A percentile compares a stretch with the other conserved stretches of the same genome.
Conservation (phyloP, 1,140 invertebrate species). For the Drosophila bipectinata region DNA sequence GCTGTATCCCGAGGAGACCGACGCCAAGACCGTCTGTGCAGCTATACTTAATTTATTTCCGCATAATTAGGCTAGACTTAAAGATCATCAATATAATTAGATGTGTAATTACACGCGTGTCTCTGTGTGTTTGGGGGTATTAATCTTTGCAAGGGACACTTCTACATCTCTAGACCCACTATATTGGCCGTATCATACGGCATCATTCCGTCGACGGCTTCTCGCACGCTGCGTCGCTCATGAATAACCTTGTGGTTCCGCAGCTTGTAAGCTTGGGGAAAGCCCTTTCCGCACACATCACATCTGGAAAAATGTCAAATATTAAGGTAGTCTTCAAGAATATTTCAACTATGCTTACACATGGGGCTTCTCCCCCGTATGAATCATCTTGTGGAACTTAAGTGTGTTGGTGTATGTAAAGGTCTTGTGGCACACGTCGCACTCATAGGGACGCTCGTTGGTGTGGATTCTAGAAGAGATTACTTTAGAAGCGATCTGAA, state of each 20-base stretch:
- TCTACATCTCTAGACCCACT: constrained; percentile 59
- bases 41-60: constrained; percentile 92
- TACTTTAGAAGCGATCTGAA: background rate
- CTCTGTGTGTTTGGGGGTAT: background rate
- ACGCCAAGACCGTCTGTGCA: constrained; percentile 94
- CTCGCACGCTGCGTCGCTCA: constrained; percentile 42
- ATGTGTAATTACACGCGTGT: constrained; percentile 39
- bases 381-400: constrained; percentile 83
- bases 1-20: constrained; percentile 93
- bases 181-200: constrained; percentile 52
- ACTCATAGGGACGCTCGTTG: constrained; percentile 86
- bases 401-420: constrained; percentile 85
- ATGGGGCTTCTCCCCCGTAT: constrained; percentile 79
- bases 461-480: constrained; percentile 85
- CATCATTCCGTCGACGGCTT: constrained; percentile 37
- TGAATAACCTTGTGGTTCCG: constrained; percentile 74
- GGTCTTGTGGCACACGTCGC: constrained; percentile 86
- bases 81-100: constrained; percentile 68
- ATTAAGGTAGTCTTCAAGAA: background rate
- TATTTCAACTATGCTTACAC: constrained; percentile 62
- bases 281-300: constrained; percentile 80
- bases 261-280: constrained; percentile 74
- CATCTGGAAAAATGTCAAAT: constrained; percentile 41
- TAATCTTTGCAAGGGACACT: constrained; percentile 7
- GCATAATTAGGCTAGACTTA: constrained; percentile 74